Evolutionary conservation across 1,140 invertebrate species (phyloP), one percentile per base, ranked within the genome.

Genomic region (Pachypsylla venusta): DNA sequence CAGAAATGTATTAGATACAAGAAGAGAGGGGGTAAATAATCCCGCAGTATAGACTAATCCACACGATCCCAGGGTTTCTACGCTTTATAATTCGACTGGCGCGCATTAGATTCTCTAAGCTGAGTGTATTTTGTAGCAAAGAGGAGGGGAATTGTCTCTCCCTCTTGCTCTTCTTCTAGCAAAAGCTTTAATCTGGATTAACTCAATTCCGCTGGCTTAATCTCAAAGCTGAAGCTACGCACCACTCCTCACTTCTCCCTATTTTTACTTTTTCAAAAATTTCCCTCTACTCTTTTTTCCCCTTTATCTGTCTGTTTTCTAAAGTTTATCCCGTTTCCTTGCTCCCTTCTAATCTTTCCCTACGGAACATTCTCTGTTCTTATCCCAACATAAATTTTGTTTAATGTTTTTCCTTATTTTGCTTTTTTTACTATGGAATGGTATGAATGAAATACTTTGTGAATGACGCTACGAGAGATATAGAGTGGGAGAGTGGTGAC

Each of bases 181-280:
- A 48, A n/a, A n/a, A 48, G 42, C 42, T 48, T 22, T 48, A 48
- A 48, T 48, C 42, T 48, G 42, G 42, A 48, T 48, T 48, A 48
- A 48, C 42, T 48, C 42, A 48, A 48, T 48, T 48, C 42, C 42
- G 42, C 42, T 48, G 42, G 42, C 42, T 48, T 48, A 48, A 48
- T 48, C 30, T n/a, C n/a, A n/a, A 35, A 35, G n/a, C 42, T 48
- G n/a, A 48, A 48, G 42, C 42, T 19, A 48, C 42, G 42, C 42
- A 19, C 42, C 16, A 48, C 42, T 48, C 5, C 42, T 19, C 42
- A 7, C n/a, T n/a, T 35, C 30, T n/a, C n/a, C 30, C n/a, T 7
- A 35, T n/a, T 35, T n/a, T n/a, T n/a, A n/a, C 42, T 4, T 48
- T 22, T 22, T 22, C 42, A n/a, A n/a, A n/a, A n/a, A n/a, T 22